Percentiles rank a stretch among this genome's conserved stretches.
Conservation (phyloP, 2,888 invertebrate species). For the Bhutanitis thaidina region DNA sequence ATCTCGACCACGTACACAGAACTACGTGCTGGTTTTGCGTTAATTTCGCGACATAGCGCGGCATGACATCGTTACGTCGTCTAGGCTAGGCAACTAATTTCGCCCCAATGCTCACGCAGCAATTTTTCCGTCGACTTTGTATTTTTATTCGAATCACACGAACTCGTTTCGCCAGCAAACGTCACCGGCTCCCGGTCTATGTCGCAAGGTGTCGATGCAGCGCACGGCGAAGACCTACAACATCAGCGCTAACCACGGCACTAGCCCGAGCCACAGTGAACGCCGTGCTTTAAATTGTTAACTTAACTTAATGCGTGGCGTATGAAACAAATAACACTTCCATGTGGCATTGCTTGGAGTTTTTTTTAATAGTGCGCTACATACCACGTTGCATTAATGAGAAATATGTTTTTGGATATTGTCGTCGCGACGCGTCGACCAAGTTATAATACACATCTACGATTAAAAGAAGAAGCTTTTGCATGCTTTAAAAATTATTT, state of each 20-base stretch:
- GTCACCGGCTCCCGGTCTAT: not conserved
- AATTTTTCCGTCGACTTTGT: not conserved
- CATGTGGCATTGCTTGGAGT: too few relatives aligned
- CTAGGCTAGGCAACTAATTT: not conserved
- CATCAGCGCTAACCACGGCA: not conserved
- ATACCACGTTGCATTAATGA: too few relatives aligned
- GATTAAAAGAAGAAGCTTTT: too few relatives aligned
- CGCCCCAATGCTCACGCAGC: not conserved
- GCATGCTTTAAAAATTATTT: too few relatives aligned
- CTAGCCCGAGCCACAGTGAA: too few relatives aligned
- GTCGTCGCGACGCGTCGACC: too few relatives aligned
- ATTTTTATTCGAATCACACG: not conserved
- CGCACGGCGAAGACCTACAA: not conserved
- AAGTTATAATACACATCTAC: too few relatives aligned
- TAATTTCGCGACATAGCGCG: not conserved
- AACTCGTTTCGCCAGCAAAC: not conserved
- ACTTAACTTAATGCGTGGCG: too few relatives aligned
- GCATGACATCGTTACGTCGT: not conserved
- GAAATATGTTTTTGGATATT: too few relatives aligned
- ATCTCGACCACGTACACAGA: not conserved
- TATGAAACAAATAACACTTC: too few relatives aligned
- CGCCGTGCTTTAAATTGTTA: too few relatives aligned
- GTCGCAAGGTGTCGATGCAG: not conserved
- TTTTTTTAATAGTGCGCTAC: too few relatives aligned
- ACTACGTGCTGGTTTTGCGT: not conserved